Conservation (phyloP, 2,797 vertebrate genomes). For the Morelia viridis region DNA sequence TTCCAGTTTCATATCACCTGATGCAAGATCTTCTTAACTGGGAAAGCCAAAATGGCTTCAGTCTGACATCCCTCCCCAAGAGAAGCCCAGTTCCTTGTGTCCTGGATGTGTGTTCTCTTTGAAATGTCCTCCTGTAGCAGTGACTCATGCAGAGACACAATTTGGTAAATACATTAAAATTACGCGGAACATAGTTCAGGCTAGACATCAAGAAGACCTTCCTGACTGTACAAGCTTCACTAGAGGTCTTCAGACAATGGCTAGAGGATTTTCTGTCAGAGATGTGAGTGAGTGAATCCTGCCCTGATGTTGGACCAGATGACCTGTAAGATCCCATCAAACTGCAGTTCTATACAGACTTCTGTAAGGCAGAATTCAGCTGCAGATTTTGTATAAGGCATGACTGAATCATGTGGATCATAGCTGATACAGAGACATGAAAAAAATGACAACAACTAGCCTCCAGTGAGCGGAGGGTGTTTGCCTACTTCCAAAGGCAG, state of each 20-base stretch:
- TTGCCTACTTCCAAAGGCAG: not conserved
- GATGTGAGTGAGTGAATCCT: not conserved
- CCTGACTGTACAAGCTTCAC: not conserved
- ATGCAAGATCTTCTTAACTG: not conserved
- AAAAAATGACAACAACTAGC: not conserved
- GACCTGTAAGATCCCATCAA: not conserved
- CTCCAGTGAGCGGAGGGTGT: not conserved
- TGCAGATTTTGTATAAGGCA: not conserved
- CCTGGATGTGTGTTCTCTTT: not conserved
- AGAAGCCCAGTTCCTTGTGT: not conserved
- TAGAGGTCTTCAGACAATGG: not conserved
- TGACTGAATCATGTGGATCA: not conserved
- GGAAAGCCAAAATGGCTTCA: not conserved
- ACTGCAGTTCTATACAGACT: not conserved
- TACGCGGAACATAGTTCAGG: not conserved
- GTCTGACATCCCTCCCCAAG: not conserved
- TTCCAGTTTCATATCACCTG: not conserved
- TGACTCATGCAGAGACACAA: not conserved
- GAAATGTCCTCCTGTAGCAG: no score
- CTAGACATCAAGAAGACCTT: not conserved
- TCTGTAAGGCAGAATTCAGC: not conserved
- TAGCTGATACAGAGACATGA: no score
- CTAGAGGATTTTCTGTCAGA: not conserved
- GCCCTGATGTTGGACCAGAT: not conserved
- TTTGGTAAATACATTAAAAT: not conserved